These are phyloP conservation scores for Catamblyrhynchus diadema DNA, from an alignment of 2,797 vertebrate genomes.

Conservation along the genomic window DNA sequence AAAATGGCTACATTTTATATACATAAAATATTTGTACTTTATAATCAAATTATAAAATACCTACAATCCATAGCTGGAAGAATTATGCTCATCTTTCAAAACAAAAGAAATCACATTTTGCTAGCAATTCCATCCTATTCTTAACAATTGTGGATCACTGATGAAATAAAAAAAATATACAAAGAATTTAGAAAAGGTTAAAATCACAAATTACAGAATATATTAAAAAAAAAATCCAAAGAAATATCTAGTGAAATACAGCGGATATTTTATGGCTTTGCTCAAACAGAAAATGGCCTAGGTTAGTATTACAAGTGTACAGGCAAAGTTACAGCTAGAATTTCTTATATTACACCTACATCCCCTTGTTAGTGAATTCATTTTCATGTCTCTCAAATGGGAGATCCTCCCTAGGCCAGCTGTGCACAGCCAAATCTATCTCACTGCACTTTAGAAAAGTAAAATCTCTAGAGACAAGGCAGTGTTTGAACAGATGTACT, in stretches of 20 bases:
- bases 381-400: neutral
- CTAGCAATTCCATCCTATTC: neutral
- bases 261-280: neutral
- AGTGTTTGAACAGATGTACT: neutral
- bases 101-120: neutral
- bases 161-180: neutral
- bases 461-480: neutral
- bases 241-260: neutral
- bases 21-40: neutral
- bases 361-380: neutral
- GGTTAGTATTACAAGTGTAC: neutral
- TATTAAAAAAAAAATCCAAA: neutral
- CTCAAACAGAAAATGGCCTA: neutral
- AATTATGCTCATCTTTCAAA: neutral
- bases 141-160: neutral
- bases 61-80: neutral
- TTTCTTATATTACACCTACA: neutral
- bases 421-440: neutral
- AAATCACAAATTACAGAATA: neutral
- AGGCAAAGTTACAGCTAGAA: neutral
- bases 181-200: neutral
- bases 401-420: constrained; percentile 2
- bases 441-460: neutral
- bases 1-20: neutral
- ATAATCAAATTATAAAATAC: neutral